phyloP scores from a whole-genome alignment of 2,888 invertebrate genomes.

The Melieria omissa region DNA sequence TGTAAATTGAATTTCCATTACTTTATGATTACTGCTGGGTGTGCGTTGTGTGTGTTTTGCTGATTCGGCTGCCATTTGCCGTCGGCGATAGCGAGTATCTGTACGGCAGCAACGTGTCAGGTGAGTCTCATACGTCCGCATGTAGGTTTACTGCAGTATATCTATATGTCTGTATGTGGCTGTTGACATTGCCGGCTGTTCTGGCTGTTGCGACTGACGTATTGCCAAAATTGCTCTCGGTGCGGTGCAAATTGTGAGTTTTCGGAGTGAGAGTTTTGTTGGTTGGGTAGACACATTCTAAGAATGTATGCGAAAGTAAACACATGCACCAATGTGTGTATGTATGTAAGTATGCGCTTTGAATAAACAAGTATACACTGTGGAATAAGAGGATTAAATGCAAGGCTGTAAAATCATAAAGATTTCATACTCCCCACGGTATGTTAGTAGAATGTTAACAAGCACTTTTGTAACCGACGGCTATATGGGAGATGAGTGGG shows the following conservation, averaged over 20 bases:
- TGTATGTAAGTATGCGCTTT: background rate
- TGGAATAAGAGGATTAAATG: background rate
- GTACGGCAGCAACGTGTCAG: too few species aligned
- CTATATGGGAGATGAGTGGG: too few species aligned
- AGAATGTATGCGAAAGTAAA: background rate
- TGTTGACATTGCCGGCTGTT: background rate
- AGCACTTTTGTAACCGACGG: too few species aligned
- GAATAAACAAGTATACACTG: background rate
- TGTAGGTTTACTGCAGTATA: constrained; percentile 28
- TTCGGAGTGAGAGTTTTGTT: constrained; percentile 21
- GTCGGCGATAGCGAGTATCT: too few species aligned
- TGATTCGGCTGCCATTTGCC: too few species aligned
- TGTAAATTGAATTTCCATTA: constrained; percentile 61
- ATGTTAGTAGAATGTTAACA: too few species aligned
- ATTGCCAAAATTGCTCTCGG: too few species aligned
- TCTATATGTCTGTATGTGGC: background rate
- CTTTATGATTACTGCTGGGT: constrained; percentile 57
- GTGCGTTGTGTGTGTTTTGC: too few species aligned
- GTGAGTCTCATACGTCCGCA: constrained; percentile 32
- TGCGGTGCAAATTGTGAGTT: background rate
- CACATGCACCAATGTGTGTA: background rate
- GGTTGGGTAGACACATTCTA: constrained; percentile 20
- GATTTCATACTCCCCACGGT: background rate
- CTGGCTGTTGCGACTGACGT: background rate
- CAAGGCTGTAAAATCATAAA: background rate